These are phyloP conservation scores for Heliocidaris erythrogramma DNA, from an alignment of 35 echinoderm and acorn worm species.

Conservation along the genomic window DNA sequence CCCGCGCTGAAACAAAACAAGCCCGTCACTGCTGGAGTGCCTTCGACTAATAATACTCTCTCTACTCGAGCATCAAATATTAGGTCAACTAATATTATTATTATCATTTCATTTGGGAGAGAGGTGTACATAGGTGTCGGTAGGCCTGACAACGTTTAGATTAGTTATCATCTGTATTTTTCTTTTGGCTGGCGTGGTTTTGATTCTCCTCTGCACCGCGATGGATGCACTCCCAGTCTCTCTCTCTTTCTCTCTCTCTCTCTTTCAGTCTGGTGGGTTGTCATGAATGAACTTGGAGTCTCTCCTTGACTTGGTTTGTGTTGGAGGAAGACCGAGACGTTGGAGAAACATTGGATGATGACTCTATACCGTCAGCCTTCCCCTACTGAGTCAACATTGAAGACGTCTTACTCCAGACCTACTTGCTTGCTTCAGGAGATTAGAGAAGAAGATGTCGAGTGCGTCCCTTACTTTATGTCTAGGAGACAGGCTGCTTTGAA, in stretches of 20 bases:
- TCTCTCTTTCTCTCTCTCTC: neutral
- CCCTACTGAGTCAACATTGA: neutral
- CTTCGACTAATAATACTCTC: constrained; percentile 46
- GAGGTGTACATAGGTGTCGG: constrained; percentile 45
- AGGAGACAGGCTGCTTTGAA: too few relatives aligned
- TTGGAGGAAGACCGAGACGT: neutral
- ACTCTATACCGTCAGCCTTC: neutral
- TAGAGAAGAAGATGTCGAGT: neutral
- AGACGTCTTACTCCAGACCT: neutral
- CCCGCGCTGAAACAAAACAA: constrained; percentile 49
- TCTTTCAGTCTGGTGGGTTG: neutral
- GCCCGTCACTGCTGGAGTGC: neutral
- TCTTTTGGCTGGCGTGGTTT: neutral
- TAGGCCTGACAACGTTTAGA: constrained; percentile 39
- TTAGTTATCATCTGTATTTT: constrained; percentile 46
- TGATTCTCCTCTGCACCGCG: constrained; percentile 17
- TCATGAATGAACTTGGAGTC: constrained; percentile 9
- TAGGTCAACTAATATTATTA: constrained; percentile 53
- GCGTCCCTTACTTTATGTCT: neutral
- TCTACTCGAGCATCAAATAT: constrained; percentile 49
- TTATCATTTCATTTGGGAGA: constrained; percentile 47
- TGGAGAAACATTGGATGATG: constrained; percentile 34
- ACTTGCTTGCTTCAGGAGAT: neutral
- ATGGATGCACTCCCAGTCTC: neutral
- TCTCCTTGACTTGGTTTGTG: constrained; percentile 15